phyloP scores from a whole-genome alignment of 2,113 vertebrate species.

The Nannospalax galili region DNA sequence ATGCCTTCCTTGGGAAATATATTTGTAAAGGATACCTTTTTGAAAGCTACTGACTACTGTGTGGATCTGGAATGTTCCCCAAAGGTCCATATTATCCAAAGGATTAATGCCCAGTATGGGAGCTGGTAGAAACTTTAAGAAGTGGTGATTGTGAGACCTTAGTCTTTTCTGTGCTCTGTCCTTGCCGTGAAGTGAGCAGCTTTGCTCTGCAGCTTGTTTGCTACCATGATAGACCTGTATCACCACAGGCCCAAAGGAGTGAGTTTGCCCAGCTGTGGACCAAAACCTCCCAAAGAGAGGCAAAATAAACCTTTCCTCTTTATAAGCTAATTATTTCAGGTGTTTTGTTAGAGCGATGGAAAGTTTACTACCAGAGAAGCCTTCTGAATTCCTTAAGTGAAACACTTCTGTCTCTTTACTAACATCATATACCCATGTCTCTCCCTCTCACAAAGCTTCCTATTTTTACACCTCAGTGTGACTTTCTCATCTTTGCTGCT shows the following conservation, averaged over 20 bases:
- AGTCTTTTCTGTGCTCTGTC: neutral
- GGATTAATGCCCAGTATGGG: neutral
- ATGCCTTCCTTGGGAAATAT: neutral
- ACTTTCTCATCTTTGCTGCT: neutral
- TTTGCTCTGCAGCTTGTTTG: neutral
- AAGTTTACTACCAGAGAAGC: neutral
- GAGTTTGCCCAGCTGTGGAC: neutral
- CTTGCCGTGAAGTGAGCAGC: neutral
- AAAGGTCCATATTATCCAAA: neutral
- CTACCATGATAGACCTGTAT: neutral
- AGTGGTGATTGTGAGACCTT: neutral
- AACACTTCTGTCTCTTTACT: neutral
- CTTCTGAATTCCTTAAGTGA: constrained; percentile 16
- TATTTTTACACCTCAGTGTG: neutral
- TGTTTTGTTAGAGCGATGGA: neutral
- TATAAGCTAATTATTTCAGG: neutral
- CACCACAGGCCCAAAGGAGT: neutral
- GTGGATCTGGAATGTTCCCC: neutral
- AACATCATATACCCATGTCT: neutral
- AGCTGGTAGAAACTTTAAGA: neutral
- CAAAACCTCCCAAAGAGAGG: neutral
- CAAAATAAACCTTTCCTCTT: neutral
- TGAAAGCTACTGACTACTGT: neutral
- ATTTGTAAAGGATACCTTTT: constrained; percentile 21
- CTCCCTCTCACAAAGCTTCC: neutral